A percentile compares a stretch with the other conserved stretches of the same genome.
Evolutionary conservation across 2,113 vertebrate genomes (phyloP).

Genomic region (Lepus europaeus): DNA sequence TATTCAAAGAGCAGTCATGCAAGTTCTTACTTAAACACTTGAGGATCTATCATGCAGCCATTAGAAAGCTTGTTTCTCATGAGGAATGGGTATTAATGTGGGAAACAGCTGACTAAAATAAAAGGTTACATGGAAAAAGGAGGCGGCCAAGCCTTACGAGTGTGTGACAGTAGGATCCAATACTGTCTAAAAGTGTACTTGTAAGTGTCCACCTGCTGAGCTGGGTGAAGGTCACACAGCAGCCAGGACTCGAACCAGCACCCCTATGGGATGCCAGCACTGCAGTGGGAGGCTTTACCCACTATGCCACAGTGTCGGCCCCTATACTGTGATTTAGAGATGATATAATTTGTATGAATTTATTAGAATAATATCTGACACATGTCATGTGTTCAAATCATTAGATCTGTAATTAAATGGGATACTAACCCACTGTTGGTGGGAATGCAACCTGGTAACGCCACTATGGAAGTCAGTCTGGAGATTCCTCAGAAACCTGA

Average conservation of each 20-base stretch:
- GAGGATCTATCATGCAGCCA: neutral
- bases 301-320: too few species aligned
- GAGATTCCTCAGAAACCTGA: too few species aligned
- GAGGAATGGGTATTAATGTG: neutral
- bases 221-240: neutral
- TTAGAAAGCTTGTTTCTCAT: neutral
- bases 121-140: conserved; percentile 22
- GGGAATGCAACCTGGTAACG: too few species aligned
- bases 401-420: neutral
- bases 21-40: neutral
- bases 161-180: neutral
- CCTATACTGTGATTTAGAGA: neutral
- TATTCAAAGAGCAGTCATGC: conserved; percentile 38
- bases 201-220: neutral
- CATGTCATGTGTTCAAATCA: neutral
- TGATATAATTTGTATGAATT: neutral
- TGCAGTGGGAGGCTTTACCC: neutral
- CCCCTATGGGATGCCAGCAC: too few species aligned
- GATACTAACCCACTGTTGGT: too few species aligned
- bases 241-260: too few species aligned
- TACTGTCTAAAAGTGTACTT: conserved; percentile 37
- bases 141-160: neutral
- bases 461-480: too few species aligned
- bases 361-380: neutral
- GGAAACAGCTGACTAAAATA: neutral